Percentiles rank a stretch among this genome's conserved stretches.
phyloP scores from a whole-genome alignment of 2,797 vertebrate species.

The Linurgus olivaceus region DNA sequence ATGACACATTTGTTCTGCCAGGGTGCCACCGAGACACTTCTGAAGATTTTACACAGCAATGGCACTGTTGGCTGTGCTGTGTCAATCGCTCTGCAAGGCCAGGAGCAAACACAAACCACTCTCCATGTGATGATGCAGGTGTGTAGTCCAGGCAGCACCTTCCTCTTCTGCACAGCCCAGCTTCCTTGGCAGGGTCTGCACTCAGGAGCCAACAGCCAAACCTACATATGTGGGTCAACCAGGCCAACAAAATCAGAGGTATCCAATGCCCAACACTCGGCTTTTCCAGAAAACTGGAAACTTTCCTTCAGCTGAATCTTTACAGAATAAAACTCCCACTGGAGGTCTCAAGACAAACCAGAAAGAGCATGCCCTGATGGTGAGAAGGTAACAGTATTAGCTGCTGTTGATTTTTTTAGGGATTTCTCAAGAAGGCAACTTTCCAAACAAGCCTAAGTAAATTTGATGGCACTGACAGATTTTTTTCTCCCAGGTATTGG shows the following conservation, averaged over 20 bases:
- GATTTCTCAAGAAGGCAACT: neutral
- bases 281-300: neutral
- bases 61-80: neutral
- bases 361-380: accelerated
- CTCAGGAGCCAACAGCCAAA: neutral
- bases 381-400: neutral
- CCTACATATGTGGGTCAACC: accelerated
- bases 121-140: neutral
- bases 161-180: neutral
- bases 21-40: neutral
- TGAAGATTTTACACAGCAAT: neutral
- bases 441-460: neutral
- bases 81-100: neutral
- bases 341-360: neutral
- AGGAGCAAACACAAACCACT: neutral
- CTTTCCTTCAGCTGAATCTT: neutral
- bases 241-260: neutral
- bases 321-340: neutral
- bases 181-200: neutral
- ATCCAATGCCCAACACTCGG: neutral
- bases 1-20: neutral
- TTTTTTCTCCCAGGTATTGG: neutral
- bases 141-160: neutral
- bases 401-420: neutral
- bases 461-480: neutral